These are phyloP conservation scores for Garrulus glandarius DNA, from an alignment of 2,797 vertebrate genomes.

Conservation along the genomic window DNA sequence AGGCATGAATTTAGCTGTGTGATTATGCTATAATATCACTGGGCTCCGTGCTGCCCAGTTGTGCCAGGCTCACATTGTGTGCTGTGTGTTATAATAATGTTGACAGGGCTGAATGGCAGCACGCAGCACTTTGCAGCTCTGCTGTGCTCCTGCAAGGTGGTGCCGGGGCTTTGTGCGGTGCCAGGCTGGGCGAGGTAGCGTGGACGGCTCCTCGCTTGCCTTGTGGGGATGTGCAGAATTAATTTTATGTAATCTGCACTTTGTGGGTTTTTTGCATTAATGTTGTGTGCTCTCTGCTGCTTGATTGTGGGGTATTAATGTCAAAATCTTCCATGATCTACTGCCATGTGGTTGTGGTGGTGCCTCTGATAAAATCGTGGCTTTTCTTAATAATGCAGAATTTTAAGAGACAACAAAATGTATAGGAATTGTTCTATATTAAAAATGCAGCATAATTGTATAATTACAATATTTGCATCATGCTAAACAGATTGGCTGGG, in stretches of 20 bases:
- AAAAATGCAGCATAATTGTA: slow-evolving; percentile 57
- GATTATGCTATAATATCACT: background rate
- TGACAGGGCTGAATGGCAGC: background rate
- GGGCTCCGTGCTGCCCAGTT: background rate
- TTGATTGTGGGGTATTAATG: slow-evolving; percentile 36
- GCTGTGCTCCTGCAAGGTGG: background rate
- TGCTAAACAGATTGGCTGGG: slow-evolving; percentile 63
- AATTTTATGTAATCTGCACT: slow-evolving; percentile 23
- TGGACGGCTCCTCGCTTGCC: background rate
- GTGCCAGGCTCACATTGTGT: background rate
- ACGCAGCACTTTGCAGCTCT: background rate
- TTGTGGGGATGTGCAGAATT: background rate
- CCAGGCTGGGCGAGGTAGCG: background rate
- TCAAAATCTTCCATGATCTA: slow-evolving; percentile 17
- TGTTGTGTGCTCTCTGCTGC: slow-evolving; percentile 4
- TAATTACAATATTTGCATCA: slow-evolving; percentile 64
- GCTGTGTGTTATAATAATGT: background rate
- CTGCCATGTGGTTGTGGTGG: background rate
- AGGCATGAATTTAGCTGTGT: background rate
- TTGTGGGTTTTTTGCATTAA: background rate
- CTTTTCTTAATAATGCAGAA: background rate
- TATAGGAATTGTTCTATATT: slow-evolving; percentile 25
- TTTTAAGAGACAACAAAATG: slow-evolving; percentile 6
- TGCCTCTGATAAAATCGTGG: slow-evolving; percentile 1
- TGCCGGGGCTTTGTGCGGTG: background rate